Evolutionary conservation across 1,140 invertebrate genomes (phyloP), one percentile per base, ranked within the genome.

Genomic region (Drosophila equinoxialis): DNA sequence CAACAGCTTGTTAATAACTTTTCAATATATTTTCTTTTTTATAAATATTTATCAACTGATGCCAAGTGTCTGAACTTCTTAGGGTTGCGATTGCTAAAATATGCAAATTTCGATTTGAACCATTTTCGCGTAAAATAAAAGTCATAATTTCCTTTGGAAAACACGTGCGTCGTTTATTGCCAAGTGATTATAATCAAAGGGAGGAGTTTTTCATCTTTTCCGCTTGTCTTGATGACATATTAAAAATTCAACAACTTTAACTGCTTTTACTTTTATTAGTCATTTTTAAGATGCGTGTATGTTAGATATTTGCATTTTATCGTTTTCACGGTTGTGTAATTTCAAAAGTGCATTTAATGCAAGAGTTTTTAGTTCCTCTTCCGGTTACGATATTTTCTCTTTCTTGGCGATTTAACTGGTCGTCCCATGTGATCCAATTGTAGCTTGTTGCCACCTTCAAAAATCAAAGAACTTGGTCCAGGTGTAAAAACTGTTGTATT

Each of bases 1-100:
- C 66, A 83, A 79, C 84, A 89, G 84, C 84, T 74, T 89, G 80
- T 89, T 89, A 81, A 71, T 78, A 89, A 89, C 81, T 89, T 81
- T 75, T 78, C 75, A 89, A 89, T 30, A 30, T 6, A 30, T 26
- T 26, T 26, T 26, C 26, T 26, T 26, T 26, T 26, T 26, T 26
- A 26, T 30, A 30, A 30, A 30, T 75, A 86, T 86, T 86, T 75
- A 79, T 69, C 48, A 51, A 68, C 61, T 69, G 59, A 51, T 33
- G 51, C 42, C 11, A 68, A 76, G 60, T 57, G 30, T n/a, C 10
- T 13, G 13, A 61, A 11, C 33, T 68, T 45, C 33, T 11, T 7
- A 20, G 75, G 75, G 76, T 73, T 59, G 75, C 20, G 55, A 11
- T 0, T 3, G 23, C 3, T 6, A 10, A 42, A 70, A 74, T 75